Conservation (phyloP, 2,888 invertebrate genomes). For the Anthrax anthrax region DNA sequence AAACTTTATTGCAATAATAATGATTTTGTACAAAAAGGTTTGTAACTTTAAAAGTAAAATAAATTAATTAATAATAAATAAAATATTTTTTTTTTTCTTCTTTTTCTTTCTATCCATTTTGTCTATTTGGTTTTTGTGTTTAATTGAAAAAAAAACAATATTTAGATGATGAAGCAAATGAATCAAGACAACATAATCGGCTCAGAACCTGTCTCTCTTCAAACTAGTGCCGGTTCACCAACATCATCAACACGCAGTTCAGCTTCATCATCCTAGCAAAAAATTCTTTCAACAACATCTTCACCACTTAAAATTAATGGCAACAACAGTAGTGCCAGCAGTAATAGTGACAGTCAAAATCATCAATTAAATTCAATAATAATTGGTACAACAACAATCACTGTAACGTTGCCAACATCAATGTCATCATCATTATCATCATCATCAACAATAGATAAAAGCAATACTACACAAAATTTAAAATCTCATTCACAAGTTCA, state of each 20-base stretch:
- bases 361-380: too few relatives aligned
- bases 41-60: not conserved
- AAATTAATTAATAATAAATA: not conserved
- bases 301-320: not conserved
- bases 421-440: not conserved
- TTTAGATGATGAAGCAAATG: constrained; percentile 12
- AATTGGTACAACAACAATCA: not conserved
- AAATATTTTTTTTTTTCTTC: too few relatives aligned
- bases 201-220: constrained; percentile 14
- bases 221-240: constrained; percentile 12
- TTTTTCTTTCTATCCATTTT: too few relatives aligned
- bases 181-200: constrained; percentile 9
- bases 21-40: not conserved
- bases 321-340: too few relatives aligned
- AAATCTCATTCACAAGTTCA: constrained; percentile 4
- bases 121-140: too few relatives aligned
- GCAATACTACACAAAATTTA: not conserved
- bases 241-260: constrained; percentile 11
- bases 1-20: not conserved
- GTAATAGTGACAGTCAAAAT: too few relatives aligned
- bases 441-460: not conserved
- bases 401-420: not conserved
- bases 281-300: constrained; percentile 4
- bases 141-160: not conserved
- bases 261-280: constrained; percentile 13